These are phyloP conservation scores for Tetramorium parvispinum DNA, from an alignment of 1,140 invertebrate species.

Conservation along the genomic window DNA sequence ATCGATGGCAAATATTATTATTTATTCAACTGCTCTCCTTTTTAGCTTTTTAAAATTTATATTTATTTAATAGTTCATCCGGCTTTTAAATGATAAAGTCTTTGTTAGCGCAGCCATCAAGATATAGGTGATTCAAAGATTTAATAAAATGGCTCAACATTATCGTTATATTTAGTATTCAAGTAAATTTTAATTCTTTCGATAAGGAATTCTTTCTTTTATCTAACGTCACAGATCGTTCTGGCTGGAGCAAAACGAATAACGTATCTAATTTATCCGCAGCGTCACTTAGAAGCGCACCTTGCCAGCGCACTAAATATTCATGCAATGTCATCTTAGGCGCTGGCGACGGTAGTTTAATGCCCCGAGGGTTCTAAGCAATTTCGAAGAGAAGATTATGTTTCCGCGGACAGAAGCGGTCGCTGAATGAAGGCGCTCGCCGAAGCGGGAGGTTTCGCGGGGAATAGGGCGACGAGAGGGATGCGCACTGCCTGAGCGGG, in stretches of 20 bases:
- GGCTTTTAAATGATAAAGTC: neutral
- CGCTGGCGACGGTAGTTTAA: neutral
- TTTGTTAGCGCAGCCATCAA: neutral
- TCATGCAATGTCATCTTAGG: slow-evolving; percentile 63
- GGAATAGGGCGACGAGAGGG: neutral
- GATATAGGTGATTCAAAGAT: neutral
- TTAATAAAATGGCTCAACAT: neutral
- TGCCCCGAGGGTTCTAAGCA: slow-evolving; percentile 65
- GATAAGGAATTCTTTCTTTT: neutral
- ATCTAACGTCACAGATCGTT: neutral
- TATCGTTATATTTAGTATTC: neutral
- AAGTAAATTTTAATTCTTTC: neutral
- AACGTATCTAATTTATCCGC: slow-evolving; percentile 49
- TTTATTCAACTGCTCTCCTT: neutral
- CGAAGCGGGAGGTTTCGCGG: neutral
- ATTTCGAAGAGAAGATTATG: slow-evolving; percentile 75
- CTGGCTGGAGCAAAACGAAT: neutral
- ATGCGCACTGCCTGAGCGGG: neutral
- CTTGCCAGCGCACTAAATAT: slow-evolving; percentile 67
- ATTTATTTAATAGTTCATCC: neutral
- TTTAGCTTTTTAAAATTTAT: neutral
- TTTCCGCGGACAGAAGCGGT: slow-evolving; percentile 64
- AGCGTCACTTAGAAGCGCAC: slow-evolving; percentile 16
- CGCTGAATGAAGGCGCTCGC: slow-evolving; percentile 55
- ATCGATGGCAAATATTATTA: neutral